Evolutionary conservation across 2,888 invertebrate genomes (phyloP), one percentile per base, ranked within the genome.

Genomic region (Lottia scabra): DNA sequence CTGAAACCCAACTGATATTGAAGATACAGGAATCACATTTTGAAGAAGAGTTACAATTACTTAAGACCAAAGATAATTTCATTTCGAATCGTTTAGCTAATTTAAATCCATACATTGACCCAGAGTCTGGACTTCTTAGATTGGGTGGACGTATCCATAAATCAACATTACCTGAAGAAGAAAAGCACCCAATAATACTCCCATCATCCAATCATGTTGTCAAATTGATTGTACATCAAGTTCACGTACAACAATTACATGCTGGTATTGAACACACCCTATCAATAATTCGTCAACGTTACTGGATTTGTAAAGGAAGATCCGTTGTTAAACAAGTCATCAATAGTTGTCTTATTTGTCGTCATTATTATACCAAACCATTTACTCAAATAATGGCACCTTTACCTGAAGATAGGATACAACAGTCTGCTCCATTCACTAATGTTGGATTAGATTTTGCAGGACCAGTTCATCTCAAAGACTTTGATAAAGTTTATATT

Each of bases 401-500:
- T 15, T 38, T 69, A 4, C 69, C 68, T 5, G 63, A 19, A 27
- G 70, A 62, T 6, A 46, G 70, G 13, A 63, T 69, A 10, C 48
- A n/a, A 10, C 4, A 44, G 26, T 44, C 69, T 13, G 65, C 66
- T 38, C 65, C 67, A 27, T 72, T 74, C 63, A 62, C 67, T 16
- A 70, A 66, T 23, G 43, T 63, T 43, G 75, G 72, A 12, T 3
- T 75, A 1, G 72, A 72, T 44, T 63, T 63, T 75, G 69, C 64
- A 38, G 75, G 72, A 23, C 72, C 65, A 16, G 15, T 72, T 15
- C 69, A 46, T 43, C 63, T 65, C 63, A 26, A 19, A 26, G 71
- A 72, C 45, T 23, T 13, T 23, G 30, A 38, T n/a, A 63, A 38
- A 19, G n/a, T 15, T 15, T 48, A 48, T 48, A 48, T 48, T 8